These are phyloP conservation scores for Sebastolobus altivelis DNA, from an alignment of 2,797 vertebrate genomes.

Conservation along the genomic window DNA sequence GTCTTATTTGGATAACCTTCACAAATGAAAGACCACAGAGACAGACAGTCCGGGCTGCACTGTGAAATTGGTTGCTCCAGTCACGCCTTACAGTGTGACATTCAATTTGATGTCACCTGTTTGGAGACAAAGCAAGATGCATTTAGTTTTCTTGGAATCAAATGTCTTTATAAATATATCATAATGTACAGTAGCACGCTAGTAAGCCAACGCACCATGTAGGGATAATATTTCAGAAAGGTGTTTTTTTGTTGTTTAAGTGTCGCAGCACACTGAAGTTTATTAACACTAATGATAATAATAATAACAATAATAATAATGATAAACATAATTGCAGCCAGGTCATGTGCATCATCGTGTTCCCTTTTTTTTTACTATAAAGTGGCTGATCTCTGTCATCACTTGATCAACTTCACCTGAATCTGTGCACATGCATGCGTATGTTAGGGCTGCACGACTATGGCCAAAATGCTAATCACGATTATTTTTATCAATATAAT, in stretches of 20 bases:
- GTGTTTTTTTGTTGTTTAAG: conserved; percentile 10
- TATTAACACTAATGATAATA: not conserved
- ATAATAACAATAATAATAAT: not conserved
- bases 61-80: conserved; percentile 65
- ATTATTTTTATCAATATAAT: too few species aligned
- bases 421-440: not conserved
- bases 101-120: conserved; percentile 46
- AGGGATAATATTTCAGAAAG: not conserved
- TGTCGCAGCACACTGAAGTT: not conserved
- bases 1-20: conserved; percentile 56
- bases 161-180: conserved; percentile 13
- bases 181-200: not conserved
- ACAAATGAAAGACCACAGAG: conserved; percentile 49
- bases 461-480: too few species aligned
- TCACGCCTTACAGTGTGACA: conserved; percentile 37
- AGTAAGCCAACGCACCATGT: not conserved
- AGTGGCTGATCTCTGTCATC: not conserved
- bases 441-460: not conserved
- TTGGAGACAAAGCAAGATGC: conserved; percentile 32
- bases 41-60: conserved; percentile 28
- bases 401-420: not conserved
- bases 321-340: too few species aligned
- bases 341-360: not conserved
- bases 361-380: not conserved
- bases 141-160: conserved; percentile 18